phyloP scores from a whole-genome alignment of 2,113 vertebrate species.

The Rafetus swinhoei region DNA sequence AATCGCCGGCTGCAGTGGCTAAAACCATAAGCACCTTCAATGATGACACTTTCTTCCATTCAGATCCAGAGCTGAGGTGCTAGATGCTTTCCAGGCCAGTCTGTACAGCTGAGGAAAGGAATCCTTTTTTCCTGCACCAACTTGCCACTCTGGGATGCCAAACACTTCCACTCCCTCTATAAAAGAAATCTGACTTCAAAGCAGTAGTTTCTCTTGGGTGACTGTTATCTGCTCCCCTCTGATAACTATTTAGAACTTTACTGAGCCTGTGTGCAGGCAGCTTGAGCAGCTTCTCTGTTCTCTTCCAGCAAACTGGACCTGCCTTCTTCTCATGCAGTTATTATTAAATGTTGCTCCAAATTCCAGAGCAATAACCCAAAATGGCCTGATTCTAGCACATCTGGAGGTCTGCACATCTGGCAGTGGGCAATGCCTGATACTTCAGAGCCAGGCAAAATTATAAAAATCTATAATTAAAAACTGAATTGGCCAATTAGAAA shows the following conservation, averaged over 20 bases:
- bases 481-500: neutral
- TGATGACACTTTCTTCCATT: neutral
- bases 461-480: neutral
- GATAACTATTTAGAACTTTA: neutral
- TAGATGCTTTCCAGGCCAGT: neutral
- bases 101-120: neutral
- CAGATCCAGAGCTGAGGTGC: neutral
- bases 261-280: neutral
- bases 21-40: neutral
- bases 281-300: neutral
- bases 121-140: neutral
- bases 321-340: neutral
- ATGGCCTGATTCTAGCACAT: neutral
- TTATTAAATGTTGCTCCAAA: neutral
- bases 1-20: neutral
- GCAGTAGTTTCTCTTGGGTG: neutral
- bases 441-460: neutral
- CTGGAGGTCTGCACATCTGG: neutral
- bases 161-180: neutral
- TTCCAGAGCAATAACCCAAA: neutral
- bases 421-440: accelerated
- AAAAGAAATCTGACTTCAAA: neutral
- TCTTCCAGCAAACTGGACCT: neutral
- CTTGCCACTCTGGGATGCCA: neutral
- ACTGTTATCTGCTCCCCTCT: neutral